A percentile compares a stretch with the other conserved stretches of the same genome.
phyloP scores from a whole-genome alignment of 2,113 vertebrate genomes.

The Colius striatus region DNA sequence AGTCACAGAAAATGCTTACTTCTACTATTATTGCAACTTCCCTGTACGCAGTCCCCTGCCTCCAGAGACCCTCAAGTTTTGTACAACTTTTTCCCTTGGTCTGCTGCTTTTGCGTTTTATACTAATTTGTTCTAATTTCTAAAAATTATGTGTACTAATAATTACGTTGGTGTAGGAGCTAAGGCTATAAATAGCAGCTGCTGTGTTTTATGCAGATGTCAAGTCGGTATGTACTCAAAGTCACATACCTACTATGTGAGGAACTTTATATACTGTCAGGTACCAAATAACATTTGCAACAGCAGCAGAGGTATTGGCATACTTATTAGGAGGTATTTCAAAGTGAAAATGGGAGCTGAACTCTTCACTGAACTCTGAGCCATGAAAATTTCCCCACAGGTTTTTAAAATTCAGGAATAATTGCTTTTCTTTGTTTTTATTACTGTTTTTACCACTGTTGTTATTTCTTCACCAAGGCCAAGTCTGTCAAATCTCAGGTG shows the following conservation, averaged over 20 bases:
- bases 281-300: background rate
- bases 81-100: background rate
- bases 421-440: background rate
- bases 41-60: background rate
- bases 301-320: background rate
- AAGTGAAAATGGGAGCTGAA: background rate
- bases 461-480: background rate
- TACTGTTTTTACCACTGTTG: background rate
- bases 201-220: background rate
- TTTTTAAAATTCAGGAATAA: constrained; percentile 4
- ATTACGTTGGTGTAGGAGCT: background rate
- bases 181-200: background rate
- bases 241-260: background rate
- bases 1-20: background rate
- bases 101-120: background rate
- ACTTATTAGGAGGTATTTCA: background rate
- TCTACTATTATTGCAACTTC: background rate
- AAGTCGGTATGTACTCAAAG: background rate
- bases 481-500: background rate
- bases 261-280: background rate
- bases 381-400: background rate
- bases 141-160: background rate
- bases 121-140: background rate
- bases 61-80: background rate
- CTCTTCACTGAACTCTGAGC: background rate